Evolutionary conservation across 2,113 vertebrate species (phyloP), one percentile per base, ranked within the genome.

Genomic region (Bubo blakistoni): DNA sequence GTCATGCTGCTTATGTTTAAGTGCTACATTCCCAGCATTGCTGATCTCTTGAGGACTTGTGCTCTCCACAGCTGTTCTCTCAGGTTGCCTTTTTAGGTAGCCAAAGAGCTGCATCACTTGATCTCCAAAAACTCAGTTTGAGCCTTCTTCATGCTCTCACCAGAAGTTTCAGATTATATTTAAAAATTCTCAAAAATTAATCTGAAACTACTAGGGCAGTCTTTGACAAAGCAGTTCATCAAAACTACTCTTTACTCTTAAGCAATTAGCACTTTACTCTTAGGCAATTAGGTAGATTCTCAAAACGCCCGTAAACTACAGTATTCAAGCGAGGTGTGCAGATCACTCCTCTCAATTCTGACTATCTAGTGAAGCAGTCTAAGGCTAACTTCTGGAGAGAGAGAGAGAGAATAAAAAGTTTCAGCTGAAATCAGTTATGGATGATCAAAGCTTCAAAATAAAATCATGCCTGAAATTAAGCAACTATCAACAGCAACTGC

Each of bases 301-400:
- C 49, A 73, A 52, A 51, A 32, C 55, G 18, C 10, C 7, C 25
- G 65, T 36, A 71, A 88, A 76, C 21, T 21, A 46, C 42, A 69
- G 3, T 44, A 58, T 29, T 65, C 20, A 78, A 78, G 44, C 0
- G 0, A 77, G 32, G 24, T 16, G 9, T 20, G 8, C n/a, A 51
- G 27, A 61, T 34, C 9, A 42, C 6, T 6, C 16, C 13, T 26
- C 47, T 42, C 40, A 26, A 13, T 69, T 77, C 40, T 85, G 29
- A 69, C 40, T 73, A 65, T 26, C 11, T 11, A 90, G 3, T 30
- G 40, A 72, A 81, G 46, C 3, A 61, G 16, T 59, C 13, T 30
- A 85, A 24, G 14, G 10, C 6, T 71, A 79, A 57, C 44, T 77
- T 63, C 40, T 16, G 16, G 17, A n/a, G 10, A 30, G 9, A 10